These are phyloP conservation scores for Pantherophis alleghaniensis DNA, from an alignment of 2,797 vertebrate species.

Conservation along the genomic window DNA sequence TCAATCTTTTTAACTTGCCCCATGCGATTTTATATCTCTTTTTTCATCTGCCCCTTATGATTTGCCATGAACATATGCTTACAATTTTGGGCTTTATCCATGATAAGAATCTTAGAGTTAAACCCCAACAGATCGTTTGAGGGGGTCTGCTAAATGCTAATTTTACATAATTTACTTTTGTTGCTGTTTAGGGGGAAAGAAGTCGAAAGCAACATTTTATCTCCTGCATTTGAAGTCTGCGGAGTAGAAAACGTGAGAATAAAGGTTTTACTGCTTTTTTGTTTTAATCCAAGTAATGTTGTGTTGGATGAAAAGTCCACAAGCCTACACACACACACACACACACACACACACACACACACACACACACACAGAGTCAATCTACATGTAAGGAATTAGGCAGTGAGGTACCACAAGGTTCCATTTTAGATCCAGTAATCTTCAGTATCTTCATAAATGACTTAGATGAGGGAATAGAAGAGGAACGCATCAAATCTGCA, in stretches of 20 bases:
- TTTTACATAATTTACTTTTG: not conserved
- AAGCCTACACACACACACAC: constrained; percentile 5
- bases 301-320: not conserved
- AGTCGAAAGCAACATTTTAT: not conserved
- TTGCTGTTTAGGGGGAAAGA: not conserved
- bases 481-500: too few species aligned
- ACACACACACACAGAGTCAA: too few species aligned
- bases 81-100: not conserved
- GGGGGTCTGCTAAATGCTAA: not conserved
- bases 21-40: not conserved
- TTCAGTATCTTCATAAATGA: too few species aligned
- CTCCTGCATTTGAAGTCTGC: not conserved
- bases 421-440: too few species aligned
- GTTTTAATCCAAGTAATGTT: constrained; percentile 38
- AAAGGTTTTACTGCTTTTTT: not conserved
- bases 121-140: not conserved
- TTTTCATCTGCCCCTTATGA: not conserved
- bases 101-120: not conserved
- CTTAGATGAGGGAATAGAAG: too few species aligned
- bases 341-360: too few species aligned
- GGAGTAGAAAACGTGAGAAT: not conserved
- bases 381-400: too few species aligned
- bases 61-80: not conserved
- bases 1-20: not conserved
- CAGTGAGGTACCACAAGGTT: too few species aligned